Base-by-base conservation (phyloP, 2,113 vertebrate genomes). In the Corythoichthys haematopterus region DNA sequence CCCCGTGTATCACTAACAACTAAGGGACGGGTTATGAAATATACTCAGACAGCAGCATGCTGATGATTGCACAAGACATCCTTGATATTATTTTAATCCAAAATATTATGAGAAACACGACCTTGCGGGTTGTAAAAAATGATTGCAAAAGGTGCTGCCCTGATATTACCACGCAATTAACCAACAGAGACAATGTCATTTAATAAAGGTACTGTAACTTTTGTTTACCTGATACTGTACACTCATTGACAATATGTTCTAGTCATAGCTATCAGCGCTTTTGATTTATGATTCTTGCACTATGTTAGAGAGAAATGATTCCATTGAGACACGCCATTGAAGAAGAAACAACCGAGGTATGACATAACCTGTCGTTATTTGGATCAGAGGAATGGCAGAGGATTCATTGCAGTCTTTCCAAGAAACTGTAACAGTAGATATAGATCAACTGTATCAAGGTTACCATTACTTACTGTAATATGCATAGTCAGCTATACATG, bases 101-200 rank as follows among this genome's bases (percentile, higher is more conserved):
- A 90, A 89, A 89, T 85, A 89, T 88, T 87, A 79, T 85, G 86
- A 74, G 59, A 61, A 68, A 57, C 68, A 56, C 57, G 72, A 78
- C 57, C 66, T 59, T 78, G 79, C 48, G 48, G 67, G 70, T 59
- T 40, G 60, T 51, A 20, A 75, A 73, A 80, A 66, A 50, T 64
- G 1, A 43, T 35, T 35, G 38, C 66, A 69, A 37, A 61, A 35
- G 62, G 48, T 35, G 11, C 14, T 28, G 58, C 2, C 36, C 38
- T 58, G 16, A 64, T 35, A 61, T 64, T 55, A 62, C 20, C 52
- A 69, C 48, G 72, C 55, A 65, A 72, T 2, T 12, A 70, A 28
- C 75, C 51, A 58, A 28, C 51, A 68, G 36, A 20, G 10, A 61
- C 14, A 16, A 47, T 64, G 62, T 33, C 45, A 64, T 51, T 55